Evolutionary conservation across 2,113 vertebrate genomes (phyloP).

Genomic region (Euleptes europaea): DNA sequence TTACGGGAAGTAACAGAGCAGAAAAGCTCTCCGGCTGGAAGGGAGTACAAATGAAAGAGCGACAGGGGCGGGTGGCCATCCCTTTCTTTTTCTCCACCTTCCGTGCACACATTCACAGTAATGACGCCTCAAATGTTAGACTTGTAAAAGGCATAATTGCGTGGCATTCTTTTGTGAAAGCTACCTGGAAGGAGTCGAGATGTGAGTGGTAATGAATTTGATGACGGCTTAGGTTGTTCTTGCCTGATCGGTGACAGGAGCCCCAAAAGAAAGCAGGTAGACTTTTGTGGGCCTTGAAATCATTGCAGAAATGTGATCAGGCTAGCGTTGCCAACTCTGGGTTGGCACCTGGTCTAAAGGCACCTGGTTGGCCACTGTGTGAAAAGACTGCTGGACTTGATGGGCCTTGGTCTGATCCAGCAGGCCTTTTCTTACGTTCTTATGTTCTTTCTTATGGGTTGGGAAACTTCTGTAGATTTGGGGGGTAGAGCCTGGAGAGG

Average conservation of each 20-base stretch:
- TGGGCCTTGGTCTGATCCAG: too few relatives aligned
- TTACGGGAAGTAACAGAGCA: conserved; percentile 1
- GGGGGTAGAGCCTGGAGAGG: too few relatives aligned
- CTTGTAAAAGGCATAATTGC: conserved; percentile 8
- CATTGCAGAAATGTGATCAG: background rate
- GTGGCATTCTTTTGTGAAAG: background rate
- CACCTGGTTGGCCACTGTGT: too few relatives aligned
- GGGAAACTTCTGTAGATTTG: too few relatives aligned
- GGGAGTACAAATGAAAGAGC: background rate
- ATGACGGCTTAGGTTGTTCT: background rate
- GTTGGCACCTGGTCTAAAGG: too few relatives aligned
- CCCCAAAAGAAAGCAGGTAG: too few relatives aligned
- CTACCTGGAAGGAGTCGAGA: background rate
- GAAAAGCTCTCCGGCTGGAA: conserved; percentile 31
- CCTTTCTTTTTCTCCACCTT: conserved; percentile 31
- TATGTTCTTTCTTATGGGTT: too few relatives aligned
- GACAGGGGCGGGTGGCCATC: background rate
- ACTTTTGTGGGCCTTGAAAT: too few relatives aligned
- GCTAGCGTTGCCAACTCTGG: too few relatives aligned
- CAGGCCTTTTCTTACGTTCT: too few relatives aligned
- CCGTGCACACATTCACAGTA: conserved; percentile 39
- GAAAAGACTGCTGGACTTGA: too few relatives aligned
- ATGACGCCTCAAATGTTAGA: background rate
- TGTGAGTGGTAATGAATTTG: conserved; percentile 13
- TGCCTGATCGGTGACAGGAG: background rate